Evolutionary conservation across 2,797 vertebrate species (phyloP).

Genomic region (Ceryle rudis): DNA sequence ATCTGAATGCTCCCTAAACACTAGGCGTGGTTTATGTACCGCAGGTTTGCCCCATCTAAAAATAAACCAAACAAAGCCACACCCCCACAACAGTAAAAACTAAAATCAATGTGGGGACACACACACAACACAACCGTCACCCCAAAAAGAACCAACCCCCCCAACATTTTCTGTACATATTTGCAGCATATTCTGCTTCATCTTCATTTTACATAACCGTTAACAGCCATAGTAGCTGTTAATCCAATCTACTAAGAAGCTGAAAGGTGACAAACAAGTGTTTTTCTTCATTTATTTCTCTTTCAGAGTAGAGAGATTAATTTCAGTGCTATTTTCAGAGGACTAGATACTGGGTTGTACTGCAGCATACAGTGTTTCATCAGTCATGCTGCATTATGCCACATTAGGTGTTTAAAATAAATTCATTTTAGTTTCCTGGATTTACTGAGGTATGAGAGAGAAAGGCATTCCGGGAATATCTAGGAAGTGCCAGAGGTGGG

Average conservation of each 20-base stretch:
- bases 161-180: not conserved
- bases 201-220: constrained; percentile 44
- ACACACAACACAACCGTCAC: too few species aligned
- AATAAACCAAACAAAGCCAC: not conserved
- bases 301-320: constrained; percentile 52
- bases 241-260: constrained; percentile 36
- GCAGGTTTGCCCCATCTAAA: not conserved
- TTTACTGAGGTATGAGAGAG: constrained; percentile 63
- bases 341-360: constrained; percentile 44
- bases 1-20: not conserved
- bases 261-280: not conserved
- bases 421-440: constrained; percentile 71
- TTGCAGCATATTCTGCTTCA: not conserved
- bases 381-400: constrained; percentile 72
- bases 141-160: accelerated
- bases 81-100: not conserved
- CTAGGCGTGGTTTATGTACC: not conserved
- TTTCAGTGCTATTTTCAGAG: constrained; percentile 69
- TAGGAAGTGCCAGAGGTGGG: constrained; percentile 17
- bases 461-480: constrained; percentile 59
- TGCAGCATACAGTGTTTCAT: constrained; percentile 67
- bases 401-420: constrained; percentile 70
- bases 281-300: not conserved
- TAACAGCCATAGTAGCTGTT: constrained; percentile 23
- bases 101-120: not conserved